Evolutionary conservation across 2,797 vertebrate species (phyloP).

Genomic region (Helicolenus hilgendorfi): DNA sequence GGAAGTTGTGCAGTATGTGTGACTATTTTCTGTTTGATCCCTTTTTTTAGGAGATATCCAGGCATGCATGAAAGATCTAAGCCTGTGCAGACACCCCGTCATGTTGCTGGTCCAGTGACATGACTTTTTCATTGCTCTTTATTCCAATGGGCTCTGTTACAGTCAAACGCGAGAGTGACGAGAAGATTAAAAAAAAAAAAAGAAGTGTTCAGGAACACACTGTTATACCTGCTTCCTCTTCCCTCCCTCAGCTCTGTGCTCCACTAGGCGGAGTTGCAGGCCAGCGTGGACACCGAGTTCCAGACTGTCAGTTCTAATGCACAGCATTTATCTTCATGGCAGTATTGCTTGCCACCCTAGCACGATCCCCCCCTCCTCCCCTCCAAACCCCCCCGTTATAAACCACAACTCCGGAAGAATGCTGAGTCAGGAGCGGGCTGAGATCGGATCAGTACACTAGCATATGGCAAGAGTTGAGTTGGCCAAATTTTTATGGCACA

Average conservation of each 20-base stretch:
- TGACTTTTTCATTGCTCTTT: constrained; percentile 13
- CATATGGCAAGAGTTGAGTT: constrained; percentile 31
- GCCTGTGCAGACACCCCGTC: constrained; percentile 11
- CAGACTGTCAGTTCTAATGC: constrained; percentile 68
- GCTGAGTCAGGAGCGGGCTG: constrained; percentile 73
- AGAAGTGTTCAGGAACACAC: constrained; percentile 8
- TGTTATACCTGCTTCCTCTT: constrained; percentile 52
- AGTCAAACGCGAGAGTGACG: constrained; percentile 13
- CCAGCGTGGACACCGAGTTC: constrained; percentile 34
- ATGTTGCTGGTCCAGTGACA: background rate
- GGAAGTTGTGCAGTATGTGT: background rate
- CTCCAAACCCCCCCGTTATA: constrained; percentile 37
- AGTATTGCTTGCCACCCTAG: constrained; percentile 51
- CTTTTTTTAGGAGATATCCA: background rate
- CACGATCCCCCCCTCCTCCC: constrained; percentile 33
- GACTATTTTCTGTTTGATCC: background rate
- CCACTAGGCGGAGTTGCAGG: constrained; percentile 66
- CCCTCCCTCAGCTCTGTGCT: constrained; percentile 31
- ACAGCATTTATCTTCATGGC: constrained; percentile 79
- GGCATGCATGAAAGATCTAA: constrained; percentile 26
- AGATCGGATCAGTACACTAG: constrained; percentile 54
- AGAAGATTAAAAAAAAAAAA: constrained; percentile 11
- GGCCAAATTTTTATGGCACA: constrained; percentile 40
- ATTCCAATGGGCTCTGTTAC: constrained; percentile 24
- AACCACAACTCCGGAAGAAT: constrained; percentile 42